Base-by-base conservation (phyloP, 2,113 vertebrate species). In the Corythaixoides concolor region DNA sequence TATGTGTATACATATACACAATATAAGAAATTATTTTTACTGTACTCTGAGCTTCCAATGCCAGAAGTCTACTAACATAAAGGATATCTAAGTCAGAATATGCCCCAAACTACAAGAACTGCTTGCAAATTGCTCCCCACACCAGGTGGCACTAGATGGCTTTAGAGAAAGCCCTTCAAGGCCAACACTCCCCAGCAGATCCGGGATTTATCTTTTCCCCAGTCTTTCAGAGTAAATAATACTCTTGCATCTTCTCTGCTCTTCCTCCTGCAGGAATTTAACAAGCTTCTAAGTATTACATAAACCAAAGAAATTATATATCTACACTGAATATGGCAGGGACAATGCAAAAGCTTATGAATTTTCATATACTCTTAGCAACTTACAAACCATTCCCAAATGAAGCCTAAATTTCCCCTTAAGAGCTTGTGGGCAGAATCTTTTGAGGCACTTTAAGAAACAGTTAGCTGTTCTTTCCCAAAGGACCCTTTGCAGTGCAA, bases 131-230 rank as follows among this genome's bases (percentile, higher is more conserved):
- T 92, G 53, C 67, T 93, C 88, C 85, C 39, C 72, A 90, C 93
- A 96, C 92, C 79, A 97, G 95, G 88, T 91, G 96, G 93, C 93
- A 96, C 87, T 86, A 91, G 67, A 78, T 15, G 26, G 53, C 96
- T 94, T 95, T 59, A 91, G 32, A 85, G 53, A 70, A 93, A 94
- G 79, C 72, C 74, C 63, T 90, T 79, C 76, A 49, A 75, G 76
- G 33, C 68, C 63, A 76, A 30, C 73, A 68, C 69, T 90, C 68
- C 75, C 85, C 74, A 63, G 64, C 60, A 90, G 35, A 88, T 72
- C 62, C 63, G 83, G 75, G 74, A 87, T 59, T 91, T 69, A 66
- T 37, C 69, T 72, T 82, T 90, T 85, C 79, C 72, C 21, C 35
- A 18, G 7, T 88, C 81, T 90, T 68, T 93, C 85, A 82, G 66